These are phyloP conservation scores for Microcebus tavaratra DNA, from an alignment of 2,113 vertebrate genomes.

Conservation along the genomic window DNA sequence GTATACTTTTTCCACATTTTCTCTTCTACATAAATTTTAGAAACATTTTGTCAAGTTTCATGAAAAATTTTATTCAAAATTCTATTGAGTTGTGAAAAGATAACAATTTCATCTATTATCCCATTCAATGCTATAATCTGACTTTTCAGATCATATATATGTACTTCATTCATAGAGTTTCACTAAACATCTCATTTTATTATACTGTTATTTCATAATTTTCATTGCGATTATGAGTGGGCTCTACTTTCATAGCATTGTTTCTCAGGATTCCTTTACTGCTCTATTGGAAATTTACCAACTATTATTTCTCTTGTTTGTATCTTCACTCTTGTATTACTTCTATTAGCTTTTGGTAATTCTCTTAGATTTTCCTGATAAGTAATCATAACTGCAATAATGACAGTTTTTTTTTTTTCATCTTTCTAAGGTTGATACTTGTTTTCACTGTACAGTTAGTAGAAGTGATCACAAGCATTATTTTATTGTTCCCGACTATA, in stretches of 20 bases:
- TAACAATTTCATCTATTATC: not conserved
- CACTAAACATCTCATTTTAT: not conserved
- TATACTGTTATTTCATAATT: not conserved
- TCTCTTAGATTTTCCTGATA: constrained; percentile 5
- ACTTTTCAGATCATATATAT: not conserved
- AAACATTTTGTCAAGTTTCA: not conserved
- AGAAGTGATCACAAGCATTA: not conserved
- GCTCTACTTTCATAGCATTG: not conserved
- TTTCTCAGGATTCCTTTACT: constrained; percentile 1
- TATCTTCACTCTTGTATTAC: not conserved
- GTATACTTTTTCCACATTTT: not conserved
- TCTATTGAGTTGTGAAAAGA: not conserved
- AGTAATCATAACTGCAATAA: not conserved
- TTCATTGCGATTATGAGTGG: not conserved
- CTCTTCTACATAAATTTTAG: not conserved
- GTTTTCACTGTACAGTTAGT: not conserved
- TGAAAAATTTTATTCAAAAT: not conserved
- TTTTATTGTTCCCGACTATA: not conserved
- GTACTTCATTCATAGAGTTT: not conserved
- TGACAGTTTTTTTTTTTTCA: not conserved
- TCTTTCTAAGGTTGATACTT: not conserved
- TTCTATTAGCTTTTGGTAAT: not conserved
- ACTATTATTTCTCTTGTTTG: not conserved
- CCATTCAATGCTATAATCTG: not conserved
- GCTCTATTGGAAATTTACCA: not conserved